phyloP scores from a whole-genome alignment of 2,797 vertebrate genomes.

The Channallabes apus region DNA sequence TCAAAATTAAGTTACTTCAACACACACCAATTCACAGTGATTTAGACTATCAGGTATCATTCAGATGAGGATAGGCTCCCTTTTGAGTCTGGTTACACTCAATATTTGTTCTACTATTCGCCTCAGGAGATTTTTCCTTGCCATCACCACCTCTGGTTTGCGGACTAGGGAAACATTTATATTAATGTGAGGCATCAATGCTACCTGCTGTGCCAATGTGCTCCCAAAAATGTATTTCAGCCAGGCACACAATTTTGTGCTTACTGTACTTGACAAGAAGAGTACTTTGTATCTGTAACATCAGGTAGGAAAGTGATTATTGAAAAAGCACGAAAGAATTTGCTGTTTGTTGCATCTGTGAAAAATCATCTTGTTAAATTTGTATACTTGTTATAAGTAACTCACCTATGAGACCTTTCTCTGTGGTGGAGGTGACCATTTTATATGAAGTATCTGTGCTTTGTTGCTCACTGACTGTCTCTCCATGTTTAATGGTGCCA shows the following conservation, averaged over 20 bases:
- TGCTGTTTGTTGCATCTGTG: slow-evolving; percentile 21
- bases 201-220: not conserved
- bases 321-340: slow-evolving; percentile 40
- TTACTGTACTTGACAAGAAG: not conserved
- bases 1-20: no score
- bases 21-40: no score
- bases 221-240: not conserved
- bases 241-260: not conserved
- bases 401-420: slow-evolving; percentile 98
- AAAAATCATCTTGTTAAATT: not conserved
- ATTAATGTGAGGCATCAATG: not conserved
- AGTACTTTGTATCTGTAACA: not conserved
- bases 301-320: not conserved
- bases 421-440: slow-evolving; percentile 94
- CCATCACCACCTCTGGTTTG: no score
- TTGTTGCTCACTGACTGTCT: slow-evolving; percentile 69
- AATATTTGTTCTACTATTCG: no score
- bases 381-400: slow-evolving; percentile 1
- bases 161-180: no score
- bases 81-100: no score
- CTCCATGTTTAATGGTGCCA: slow-evolving; percentile 71
- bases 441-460: slow-evolving; percentile 84
- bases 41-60: no score
- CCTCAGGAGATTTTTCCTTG: no score
- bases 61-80: no score